These are phyloP conservation scores for Nymphalis urticae DNA, from an alignment of 2,888 invertebrate genomes.

Conservation along the genomic window DNA sequence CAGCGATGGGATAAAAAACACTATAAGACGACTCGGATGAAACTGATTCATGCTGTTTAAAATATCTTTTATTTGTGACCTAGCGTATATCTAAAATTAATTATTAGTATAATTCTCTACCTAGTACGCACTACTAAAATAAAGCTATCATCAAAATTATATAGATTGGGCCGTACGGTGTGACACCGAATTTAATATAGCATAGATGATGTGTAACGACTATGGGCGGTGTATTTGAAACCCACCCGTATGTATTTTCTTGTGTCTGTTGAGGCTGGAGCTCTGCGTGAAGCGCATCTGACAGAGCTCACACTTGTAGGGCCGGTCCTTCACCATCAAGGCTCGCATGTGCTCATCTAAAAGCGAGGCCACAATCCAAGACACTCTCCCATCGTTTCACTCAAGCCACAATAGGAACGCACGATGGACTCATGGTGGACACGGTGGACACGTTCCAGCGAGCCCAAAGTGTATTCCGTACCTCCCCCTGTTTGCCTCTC, in stretches of 20 bases:
- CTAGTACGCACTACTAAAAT: neutral
- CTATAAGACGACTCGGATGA: neutral
- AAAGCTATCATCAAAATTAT: neutral
- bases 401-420: constrained; percentile 51
- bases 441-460: neutral
- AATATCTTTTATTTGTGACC: neutral
- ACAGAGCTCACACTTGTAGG: constrained; percentile 86
- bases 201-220: constrained; percentile 8
- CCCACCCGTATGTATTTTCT: constrained; percentile 85
- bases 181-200: constrained; percentile 4
- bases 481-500: constrained; percentile 80
- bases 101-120: neutral
- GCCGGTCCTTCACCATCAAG: constrained; percentile 81
- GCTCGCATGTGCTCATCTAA: constrained; percentile 81
- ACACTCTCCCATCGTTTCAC: constrained; percentile 48
- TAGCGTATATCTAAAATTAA: too few species aligned
- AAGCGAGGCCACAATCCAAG: constrained; percentile 72
- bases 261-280: constrained; percentile 87
- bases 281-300: constrained; percentile 87
- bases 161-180: constrained; percentile 11
- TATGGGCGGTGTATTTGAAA: constrained; percentile 47
- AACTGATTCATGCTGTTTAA: neutral
- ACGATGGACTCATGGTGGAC: constrained; percentile 50
- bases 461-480: constrained; percentile 63
- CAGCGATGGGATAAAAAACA: constrained; percentile 1